Evolutionary conservation across 1,140 invertebrate genomes (phyloP).

Genomic region (Apis cerana): DNA sequence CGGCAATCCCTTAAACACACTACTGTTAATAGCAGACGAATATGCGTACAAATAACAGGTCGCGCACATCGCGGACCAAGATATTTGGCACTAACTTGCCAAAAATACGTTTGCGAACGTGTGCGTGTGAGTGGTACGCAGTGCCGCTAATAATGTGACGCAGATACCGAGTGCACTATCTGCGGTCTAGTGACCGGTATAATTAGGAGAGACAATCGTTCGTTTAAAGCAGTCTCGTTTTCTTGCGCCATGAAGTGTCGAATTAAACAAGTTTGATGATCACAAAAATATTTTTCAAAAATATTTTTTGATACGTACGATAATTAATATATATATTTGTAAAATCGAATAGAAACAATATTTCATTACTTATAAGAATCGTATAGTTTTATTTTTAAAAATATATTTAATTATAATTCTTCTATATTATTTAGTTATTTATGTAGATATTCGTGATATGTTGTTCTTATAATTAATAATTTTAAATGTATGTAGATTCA

Average conservation of each 20-base stretch:
- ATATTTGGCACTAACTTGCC: slow-evolving; percentile 31
- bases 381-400: too few relatives aligned
- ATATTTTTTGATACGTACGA: too few relatives aligned
- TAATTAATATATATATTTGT: neutral
- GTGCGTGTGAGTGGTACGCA: neutral
- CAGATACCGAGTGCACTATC: slow-evolving; percentile 28
- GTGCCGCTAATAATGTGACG: slow-evolving; percentile 2
- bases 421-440: too few relatives aligned
- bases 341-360: neutral
- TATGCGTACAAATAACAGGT: slow-evolving; percentile 16
- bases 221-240: neutral
- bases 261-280: neutral
- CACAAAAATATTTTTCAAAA: neutral
- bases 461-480: too few relatives aligned
- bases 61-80: slow-evolving; percentile 5
- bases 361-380: too few relatives aligned
- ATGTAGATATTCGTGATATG: too few relatives aligned
- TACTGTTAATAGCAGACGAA: too few relatives aligned
- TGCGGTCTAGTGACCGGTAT: slow-evolving; percentile 17
- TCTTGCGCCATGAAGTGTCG: neutral
- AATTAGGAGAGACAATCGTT: neutral
- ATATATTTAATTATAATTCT: too few relatives aligned
- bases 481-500: too few relatives aligned
- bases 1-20: too few relatives aligned
- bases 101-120: slow-evolving; percentile 17